These are phyloP conservation scores for Drosophila subsilvestris DNA, from an alignment of 2,888 invertebrate genomes.

Conservation along the genomic window DNA sequence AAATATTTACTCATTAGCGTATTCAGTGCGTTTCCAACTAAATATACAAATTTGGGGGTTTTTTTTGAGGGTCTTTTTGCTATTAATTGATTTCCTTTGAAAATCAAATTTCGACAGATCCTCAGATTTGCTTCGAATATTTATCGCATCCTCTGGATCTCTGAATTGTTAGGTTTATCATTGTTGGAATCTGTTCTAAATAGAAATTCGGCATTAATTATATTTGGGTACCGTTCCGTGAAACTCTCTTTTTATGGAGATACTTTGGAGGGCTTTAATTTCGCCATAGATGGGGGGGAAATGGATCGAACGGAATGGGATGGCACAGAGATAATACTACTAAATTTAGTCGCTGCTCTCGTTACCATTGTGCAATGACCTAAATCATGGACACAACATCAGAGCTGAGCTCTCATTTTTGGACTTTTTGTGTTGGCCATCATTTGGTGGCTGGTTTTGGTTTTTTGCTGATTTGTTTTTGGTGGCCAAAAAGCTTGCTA, in stretches of 20 bases:
- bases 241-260: background rate
- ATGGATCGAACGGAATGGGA: background rate
- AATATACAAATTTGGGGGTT: background rate
- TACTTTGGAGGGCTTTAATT: slow-evolving; percentile 1
- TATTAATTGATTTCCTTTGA: background rate
- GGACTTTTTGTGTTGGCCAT: slow-evolving; percentile 21
- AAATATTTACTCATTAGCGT: background rate
- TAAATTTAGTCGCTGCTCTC: slow-evolving; percentile 70
- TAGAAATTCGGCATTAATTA: background rate
- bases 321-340: slow-evolving; percentile 58
- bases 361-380: slow-evolving; percentile 80
- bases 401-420: slow-evolving; percentile 52
- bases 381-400: slow-evolving; percentile 63
- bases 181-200: background rate
- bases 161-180: too few relatives aligned
- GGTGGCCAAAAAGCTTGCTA: slow-evolving; percentile 39
- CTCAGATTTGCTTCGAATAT: too few relatives aligned
- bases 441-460: slow-evolving; percentile 16
- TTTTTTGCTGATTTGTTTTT: slow-evolving; percentile 42
- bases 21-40: background rate
- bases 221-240: background rate
- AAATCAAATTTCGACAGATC: background rate
- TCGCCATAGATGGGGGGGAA: slow-evolving; percentile 16
- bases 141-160: background rate
- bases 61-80: background rate